Percentiles rank a stretch among this genome's conserved stretches.
These are phyloP conservation scores for Sciurus vulgaris DNA, from an alignment of 2,797 vertebrate genomes.

Conservation along the genomic window DNA sequence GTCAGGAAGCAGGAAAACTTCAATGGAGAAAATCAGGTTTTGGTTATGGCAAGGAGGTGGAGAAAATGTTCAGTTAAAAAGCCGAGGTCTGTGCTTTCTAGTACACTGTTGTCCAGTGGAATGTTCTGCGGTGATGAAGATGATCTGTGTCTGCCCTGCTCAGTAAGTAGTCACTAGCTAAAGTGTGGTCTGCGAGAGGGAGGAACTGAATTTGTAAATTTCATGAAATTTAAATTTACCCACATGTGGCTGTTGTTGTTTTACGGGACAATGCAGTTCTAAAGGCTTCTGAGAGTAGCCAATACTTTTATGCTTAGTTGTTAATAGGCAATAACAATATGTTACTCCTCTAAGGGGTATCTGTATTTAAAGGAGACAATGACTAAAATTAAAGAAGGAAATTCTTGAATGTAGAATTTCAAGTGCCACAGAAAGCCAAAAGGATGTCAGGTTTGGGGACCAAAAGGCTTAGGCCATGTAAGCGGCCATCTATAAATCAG, in stretches of 20 bases:
- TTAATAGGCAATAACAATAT: neutral
- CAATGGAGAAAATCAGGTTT: neutral
- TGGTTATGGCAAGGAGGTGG: neutral
- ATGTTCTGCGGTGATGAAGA: neutral
- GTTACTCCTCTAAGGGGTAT: neutral
- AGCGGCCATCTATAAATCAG: neutral
- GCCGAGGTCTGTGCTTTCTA: neutral
- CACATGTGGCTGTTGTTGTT: neutral
- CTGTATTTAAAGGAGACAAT: constrained; percentile 53
- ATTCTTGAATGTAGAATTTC: constrained; percentile 39
- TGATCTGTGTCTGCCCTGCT: neutral
- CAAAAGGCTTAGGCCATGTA: neutral
- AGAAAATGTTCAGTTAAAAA: neutral
- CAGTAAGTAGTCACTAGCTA: neutral
- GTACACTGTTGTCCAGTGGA: neutral
- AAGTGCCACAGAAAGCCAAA: neutral
- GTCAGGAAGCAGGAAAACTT: neutral
- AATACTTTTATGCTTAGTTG: neutral
- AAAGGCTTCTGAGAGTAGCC: neutral
- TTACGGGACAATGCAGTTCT: neutral
- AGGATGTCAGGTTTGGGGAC: neutral
- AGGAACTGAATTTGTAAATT: neutral
- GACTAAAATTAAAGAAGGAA: neutral
- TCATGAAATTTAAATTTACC: constrained; percentile 25
- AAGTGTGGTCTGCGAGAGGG: neutral